phyloP scores from a whole-genome alignment of 2,113 vertebrate species.

The Albula goreensis region DNA sequence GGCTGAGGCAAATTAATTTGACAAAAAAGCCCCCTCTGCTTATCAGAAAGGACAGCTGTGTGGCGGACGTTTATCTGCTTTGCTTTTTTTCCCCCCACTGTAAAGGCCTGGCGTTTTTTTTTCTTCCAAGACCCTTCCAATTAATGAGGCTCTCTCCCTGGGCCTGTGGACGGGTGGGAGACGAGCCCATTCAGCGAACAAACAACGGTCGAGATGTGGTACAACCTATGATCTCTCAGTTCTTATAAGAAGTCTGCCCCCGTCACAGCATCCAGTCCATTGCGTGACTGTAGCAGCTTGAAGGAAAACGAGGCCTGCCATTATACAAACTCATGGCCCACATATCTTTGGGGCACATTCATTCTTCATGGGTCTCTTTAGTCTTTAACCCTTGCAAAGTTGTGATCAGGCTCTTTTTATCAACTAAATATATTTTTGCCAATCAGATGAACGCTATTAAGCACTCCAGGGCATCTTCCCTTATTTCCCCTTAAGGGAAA shows the following conservation, averaged over 20 bases:
- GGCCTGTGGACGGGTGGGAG: background rate
- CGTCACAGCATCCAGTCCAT: background rate
- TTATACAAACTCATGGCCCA: background rate
- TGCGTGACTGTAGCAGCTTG: background rate
- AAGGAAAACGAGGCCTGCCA: background rate
- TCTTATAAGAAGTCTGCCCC: background rate
- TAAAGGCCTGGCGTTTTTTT: background rate
- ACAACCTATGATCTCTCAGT: slow-evolving; percentile 33
- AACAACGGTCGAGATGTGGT: background rate
- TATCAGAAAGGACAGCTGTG: slow-evolving; percentile 64
- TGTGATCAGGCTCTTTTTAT: background rate
- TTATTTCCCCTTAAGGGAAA: background rate
- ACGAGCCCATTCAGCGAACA: background rate
- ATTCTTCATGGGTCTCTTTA: background rate
- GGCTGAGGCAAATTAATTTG: slow-evolving; percentile 69
- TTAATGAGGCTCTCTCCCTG: background rate
- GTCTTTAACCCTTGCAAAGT: background rate
- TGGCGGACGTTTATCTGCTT: slow-evolving; percentile 51
- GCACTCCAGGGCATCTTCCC: background rate
- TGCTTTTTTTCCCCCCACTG: slow-evolving; percentile 13
- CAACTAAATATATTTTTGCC: background rate
- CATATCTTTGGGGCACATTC: background rate
- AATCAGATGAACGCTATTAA: background rate
- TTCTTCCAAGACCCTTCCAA: slow-evolving; percentile 4
- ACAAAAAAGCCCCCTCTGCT: slow-evolving; percentile 57